Evolutionary conservation across 53 echinoderm and acorn worm species (phyloP).

Genomic region (Mesocentrotus franciscanus): DNA sequence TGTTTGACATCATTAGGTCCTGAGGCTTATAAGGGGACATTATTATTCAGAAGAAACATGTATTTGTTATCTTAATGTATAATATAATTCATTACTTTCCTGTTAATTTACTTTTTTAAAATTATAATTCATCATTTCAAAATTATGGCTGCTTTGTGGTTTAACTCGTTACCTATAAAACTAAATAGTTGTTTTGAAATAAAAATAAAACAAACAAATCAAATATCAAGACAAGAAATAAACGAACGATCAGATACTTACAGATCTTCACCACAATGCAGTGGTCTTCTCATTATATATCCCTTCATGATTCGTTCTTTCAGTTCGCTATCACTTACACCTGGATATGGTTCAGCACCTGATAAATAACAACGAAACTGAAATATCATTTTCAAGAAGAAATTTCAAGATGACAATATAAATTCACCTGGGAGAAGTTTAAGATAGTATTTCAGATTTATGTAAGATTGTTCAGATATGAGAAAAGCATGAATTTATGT

Average conservation of each 20-base stretch:
- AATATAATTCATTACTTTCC: neutral
- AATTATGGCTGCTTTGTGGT: neutral
- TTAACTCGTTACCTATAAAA: too few species aligned
- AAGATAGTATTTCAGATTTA: neutral
- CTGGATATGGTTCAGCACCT: conserved; percentile 24
- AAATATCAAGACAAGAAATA: neutral
- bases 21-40: too few species aligned
- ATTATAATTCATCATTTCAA: neutral
- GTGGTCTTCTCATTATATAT: conserved; percentile 23
- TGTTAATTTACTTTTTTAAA: too few species aligned
- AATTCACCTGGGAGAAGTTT: neutral
- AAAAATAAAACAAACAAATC: neutral
- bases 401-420: too few species aligned
- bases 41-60: too few species aligned
- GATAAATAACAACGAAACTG: neutral
- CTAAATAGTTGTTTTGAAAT: too few species aligned
- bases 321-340: conserved; percentile 6
- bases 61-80: neutral
- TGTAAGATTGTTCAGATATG: neutral
- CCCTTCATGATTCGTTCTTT: neutral
- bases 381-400: neutral
- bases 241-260: neutral
- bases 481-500: neutral
- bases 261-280: conserved; percentile 48
- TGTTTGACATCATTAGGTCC: too few species aligned